Conservation (phyloP, 2,888 invertebrate genomes). For the Strigamia crassipes region DNA sequence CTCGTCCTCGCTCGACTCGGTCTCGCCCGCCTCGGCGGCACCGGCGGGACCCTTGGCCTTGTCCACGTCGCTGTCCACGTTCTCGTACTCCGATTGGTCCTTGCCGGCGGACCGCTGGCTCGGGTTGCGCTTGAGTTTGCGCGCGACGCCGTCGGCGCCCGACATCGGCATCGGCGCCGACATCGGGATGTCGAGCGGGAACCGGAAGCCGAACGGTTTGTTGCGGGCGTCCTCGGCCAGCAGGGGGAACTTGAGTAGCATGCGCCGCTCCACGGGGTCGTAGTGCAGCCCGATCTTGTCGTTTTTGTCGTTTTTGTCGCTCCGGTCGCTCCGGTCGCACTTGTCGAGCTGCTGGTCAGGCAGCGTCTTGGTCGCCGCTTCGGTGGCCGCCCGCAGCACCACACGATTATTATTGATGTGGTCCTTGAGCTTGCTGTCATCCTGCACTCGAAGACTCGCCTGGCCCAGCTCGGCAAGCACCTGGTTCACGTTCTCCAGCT, state of each 20-base stretch:
- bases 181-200: conserved; percentile 52
- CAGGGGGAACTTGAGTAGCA: conserved; percentile 50
- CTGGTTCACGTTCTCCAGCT: conserved; percentile 55
- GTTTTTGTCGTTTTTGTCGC: conserved; percentile 49
- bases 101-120: conserved; percentile 54
- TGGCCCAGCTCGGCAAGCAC: conserved; percentile 54
- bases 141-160: conserved; percentile 16
- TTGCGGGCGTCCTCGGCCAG: conserved; percentile 44
- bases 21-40: conserved; percentile 66
- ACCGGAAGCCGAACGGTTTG: conserved; percentile 44
- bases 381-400: conserved; percentile 49
- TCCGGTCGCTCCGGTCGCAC: too few relatives aligned
- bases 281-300: conserved; percentile 50
- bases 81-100: conserved; percentile 57
- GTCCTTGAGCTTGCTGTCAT: conserved; percentile 49
- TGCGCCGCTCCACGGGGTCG: conserved; percentile 51
- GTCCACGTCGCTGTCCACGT: conserved; percentile 54
- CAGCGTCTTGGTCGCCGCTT: conserved; percentile 50
- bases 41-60: neutral
- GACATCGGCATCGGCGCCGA: too few relatives aligned
- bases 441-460: conserved; percentile 49
- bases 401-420: conserved; percentile 50
- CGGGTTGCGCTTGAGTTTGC: conserved; percentile 45
- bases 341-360: conserved; percentile 64
- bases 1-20: conserved; percentile 76